These are phyloP conservation scores for Ametastegia equiseti DNA, from an alignment of 2,888 invertebrate species.

Conservation along the genomic window DNA sequence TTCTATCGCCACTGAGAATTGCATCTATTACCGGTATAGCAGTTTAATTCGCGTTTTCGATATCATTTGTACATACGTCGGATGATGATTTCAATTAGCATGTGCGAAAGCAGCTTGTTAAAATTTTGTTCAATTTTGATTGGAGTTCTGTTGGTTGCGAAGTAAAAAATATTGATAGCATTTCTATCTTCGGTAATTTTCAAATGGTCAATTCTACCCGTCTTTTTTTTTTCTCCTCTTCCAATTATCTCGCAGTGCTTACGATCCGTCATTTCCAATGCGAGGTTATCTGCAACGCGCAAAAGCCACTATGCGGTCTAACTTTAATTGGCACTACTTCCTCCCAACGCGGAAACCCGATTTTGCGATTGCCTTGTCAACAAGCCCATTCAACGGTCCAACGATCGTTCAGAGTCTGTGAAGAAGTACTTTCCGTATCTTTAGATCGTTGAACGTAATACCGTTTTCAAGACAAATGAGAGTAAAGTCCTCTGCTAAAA, in stretches of 20 bases:
- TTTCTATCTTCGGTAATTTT: neutral
- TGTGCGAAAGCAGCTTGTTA: neutral
- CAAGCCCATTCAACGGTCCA: neutral
- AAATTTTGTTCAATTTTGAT: neutral
- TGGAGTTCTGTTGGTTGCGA: neutral
- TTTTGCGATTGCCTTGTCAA: constrained; percentile 17
- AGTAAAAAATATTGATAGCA: neutral
- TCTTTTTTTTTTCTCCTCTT: no score
- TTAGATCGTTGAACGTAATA: neutral
- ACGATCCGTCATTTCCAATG: neutral
- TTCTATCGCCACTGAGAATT: no score
- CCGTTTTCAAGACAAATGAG: neutral
- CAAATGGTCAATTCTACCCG: no score
- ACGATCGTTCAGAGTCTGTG: neutral
- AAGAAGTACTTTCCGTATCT: neutral
- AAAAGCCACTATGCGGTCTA: neutral
- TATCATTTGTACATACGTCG: neutral
- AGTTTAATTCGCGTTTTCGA: no score
- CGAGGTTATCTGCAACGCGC: neutral
- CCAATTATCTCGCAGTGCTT: neutral
- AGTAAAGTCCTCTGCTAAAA: neutral
- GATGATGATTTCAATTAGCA: neutral
- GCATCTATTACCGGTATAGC: no score
- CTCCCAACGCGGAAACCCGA: neutral
- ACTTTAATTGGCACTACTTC: constrained; percentile 2